Conservation (phyloP, 2,113 vertebrate species). For the Xiphophorus couchianus region DNA sequence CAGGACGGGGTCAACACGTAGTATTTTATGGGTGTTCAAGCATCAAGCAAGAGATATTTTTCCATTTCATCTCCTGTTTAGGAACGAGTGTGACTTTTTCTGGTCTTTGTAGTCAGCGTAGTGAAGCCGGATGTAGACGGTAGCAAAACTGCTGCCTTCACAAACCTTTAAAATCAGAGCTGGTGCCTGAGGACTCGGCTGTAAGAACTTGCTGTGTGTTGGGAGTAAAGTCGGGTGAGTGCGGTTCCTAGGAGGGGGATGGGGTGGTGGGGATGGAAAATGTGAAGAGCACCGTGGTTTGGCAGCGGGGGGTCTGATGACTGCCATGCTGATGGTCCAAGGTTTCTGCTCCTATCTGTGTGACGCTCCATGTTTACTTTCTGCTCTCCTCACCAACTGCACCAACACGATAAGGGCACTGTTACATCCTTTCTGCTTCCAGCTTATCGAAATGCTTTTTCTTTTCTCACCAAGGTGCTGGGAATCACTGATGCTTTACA, state of each 20-base stretch:
- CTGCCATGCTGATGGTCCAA: conserved; percentile 23
- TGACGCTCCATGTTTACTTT: conserved; percentile 43
- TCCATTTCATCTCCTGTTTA: conserved; percentile 53
- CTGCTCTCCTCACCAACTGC: conserved; percentile 57
- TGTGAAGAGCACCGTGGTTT: conserved; percentile 65
- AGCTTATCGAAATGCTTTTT: conserved; percentile 48
- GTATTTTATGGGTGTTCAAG: conserved; percentile 19
- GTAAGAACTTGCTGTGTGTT: conserved; percentile 48
- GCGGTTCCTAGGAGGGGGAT: conserved; percentile 55
- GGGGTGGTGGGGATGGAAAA: conserved; percentile 66
- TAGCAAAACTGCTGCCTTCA: conserved; percentile 60
- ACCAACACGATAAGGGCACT: conserved; percentile 73
- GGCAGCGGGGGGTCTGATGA: conserved; percentile 34
- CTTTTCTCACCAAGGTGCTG: conserved; percentile 33
- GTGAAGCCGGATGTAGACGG: conserved; percentile 51
- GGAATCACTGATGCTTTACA: conserved; percentile 8
- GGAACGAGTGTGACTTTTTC: conserved; percentile 34
- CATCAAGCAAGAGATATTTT: conserved; percentile 12
- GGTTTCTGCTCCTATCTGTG: conserved; percentile 52
- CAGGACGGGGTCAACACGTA: not conserved
- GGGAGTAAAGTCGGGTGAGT: conserved; percentile 41
- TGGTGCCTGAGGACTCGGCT: conserved; percentile 39
- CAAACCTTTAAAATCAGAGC: conserved; percentile 50
- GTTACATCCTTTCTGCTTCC: conserved; percentile 16
- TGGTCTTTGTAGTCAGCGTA: conserved; percentile 3